Base-by-base conservation (phyloP, 2,797 vertebrate genomes). In the Sebastes matsubarae region DNA sequence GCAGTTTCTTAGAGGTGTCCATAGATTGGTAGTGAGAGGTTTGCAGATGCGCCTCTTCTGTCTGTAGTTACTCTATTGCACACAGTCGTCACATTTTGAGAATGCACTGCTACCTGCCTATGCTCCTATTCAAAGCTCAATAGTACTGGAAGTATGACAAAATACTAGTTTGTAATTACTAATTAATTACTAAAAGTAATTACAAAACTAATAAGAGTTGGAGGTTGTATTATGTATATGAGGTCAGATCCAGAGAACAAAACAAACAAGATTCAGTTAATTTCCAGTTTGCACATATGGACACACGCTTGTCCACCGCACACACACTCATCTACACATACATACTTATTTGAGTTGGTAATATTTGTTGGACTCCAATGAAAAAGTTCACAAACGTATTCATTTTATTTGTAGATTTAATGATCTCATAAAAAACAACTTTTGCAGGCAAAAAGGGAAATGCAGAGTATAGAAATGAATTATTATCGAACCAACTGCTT, bases 401-500 rank as follows among this genome's bases (percentile, higher is more conserved):
- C 1, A 8, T 55, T 66, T 59, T 24, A 68, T 75, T 71, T 76
- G 61, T 58, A 57, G 55, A 77, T 42, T 55, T 73, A 12, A 59
- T 72, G 29, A 52, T n/a, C 38, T 11, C 5, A 32, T 71, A 57
- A 69, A 72, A 77, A 38, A 3, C 8, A 55, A 13, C 18, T 67
- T 77, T 67, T 59, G 27, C 75, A 67, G 22, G 30, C 29, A 20
- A 54, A 68, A 59, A 18, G 11, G n/a, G 13, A 72, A 68, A 76
- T 54, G 36, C 8, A 61, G 12, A 52, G 36, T 34, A 72, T 14
- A 69, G 9, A 83, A 54, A 59, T 8, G n/a, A 76, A 55, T 34
- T 11, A 2, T 64, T 72, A 76, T 69, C 65, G 77, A 75, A 70
- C 12, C 24, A 65, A 24, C 59, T 46, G 32, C 68, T 65, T 64